Evolutionary conservation across 2,888 invertebrate genomes (phyloP).

Genomic region (Venustoraphidia nigricollis): DNA sequence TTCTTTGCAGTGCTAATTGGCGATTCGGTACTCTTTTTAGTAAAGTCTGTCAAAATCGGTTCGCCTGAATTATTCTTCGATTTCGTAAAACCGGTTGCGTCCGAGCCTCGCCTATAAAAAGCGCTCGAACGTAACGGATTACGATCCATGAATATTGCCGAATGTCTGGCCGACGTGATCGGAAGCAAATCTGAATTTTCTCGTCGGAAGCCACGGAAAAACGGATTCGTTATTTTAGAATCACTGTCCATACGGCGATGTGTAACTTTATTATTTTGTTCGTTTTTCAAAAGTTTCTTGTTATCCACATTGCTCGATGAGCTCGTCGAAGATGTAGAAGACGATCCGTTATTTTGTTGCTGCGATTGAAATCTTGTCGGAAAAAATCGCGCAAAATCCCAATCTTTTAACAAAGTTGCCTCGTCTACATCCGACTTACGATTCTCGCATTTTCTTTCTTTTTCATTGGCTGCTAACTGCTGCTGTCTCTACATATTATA

Average conservation of each 20-base stretch:
- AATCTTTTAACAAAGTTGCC: constrained; percentile 66
- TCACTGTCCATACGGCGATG: constrained; percentile 63
- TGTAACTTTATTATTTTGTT: constrained; percentile 29
- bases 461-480: constrained; percentile 28
- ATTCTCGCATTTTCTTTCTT: constrained; percentile 14
- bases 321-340: constrained; percentile 11
- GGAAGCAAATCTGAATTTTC: constrained; percentile 78
- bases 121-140: constrained; percentile 48
- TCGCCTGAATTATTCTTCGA: constrained; percentile 41
- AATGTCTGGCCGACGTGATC: constrained; percentile 54
- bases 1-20: constrained; percentile 14
- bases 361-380: constrained; percentile 31
- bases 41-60: constrained; percentile 55
- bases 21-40: constrained; percentile 35
- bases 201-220: constrained; percentile 63
- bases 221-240: constrained; percentile 50
- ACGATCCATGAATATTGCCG: constrained; percentile 43
- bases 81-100: constrained; percentile 27
- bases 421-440: constrained; percentile 47
- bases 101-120: constrained; percentile 44
- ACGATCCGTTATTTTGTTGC: constrained; percentile 4
- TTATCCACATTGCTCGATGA: constrained; percentile 12
- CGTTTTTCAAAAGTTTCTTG: constrained; percentile 16
- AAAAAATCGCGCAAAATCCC: constrained; percentile 79
- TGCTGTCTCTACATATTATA: constrained; percentile 19